Base-by-base conservation (phyloP, 2,113 vertebrate species). In the Stegostoma tigrinum region DNA sequence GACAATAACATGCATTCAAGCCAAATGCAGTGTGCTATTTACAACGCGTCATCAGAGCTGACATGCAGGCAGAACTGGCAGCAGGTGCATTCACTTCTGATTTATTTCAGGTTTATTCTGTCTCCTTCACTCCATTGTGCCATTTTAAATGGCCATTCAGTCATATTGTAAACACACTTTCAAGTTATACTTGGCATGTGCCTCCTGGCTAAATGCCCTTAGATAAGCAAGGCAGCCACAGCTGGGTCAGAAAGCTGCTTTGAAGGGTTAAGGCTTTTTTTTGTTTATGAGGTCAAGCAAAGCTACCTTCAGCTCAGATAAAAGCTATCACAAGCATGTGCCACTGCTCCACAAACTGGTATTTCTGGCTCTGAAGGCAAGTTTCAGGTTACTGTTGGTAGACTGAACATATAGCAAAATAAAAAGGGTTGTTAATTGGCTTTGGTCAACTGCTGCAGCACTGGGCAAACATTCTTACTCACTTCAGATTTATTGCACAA, bases 331-430 rank as follows among this genome's bases (percentile, higher is more conserved):
- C 34, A 3, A 3, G 52, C 95, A 30, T 96, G 95, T 48, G 55
- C 67, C 52, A 45, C 96, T 55, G 10, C 93, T 95, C 83, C 95
- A 95, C 95, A 67, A 96, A 96, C 64, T 68, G 5, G 85, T 96
- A 45, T 93, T 96, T 96, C 95, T 90, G 67, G 95, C 96, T 95
- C 96, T 95, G 96, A 96, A 61, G 38, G 95, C 48, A 3, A 95
- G 6, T 5, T 48, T 96, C 95, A 2, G 5, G 2, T 45, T 48
- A n/a, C 95, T 96, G 0, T 95, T 45, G 45, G 1, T 1, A 21
- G 55, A 61, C 19, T 66, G 55, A 66, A 94, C n/a, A 52, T 23
- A 12, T 12, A 70, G 21, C 91, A 45, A 5, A 55, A 70, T 10
- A 12, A 70, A 61, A 61, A 68, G 38, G 48, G 15, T 45, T 38